Conservation (phyloP, 2,888 invertebrate species). For the Apamea sordens region DNA sequence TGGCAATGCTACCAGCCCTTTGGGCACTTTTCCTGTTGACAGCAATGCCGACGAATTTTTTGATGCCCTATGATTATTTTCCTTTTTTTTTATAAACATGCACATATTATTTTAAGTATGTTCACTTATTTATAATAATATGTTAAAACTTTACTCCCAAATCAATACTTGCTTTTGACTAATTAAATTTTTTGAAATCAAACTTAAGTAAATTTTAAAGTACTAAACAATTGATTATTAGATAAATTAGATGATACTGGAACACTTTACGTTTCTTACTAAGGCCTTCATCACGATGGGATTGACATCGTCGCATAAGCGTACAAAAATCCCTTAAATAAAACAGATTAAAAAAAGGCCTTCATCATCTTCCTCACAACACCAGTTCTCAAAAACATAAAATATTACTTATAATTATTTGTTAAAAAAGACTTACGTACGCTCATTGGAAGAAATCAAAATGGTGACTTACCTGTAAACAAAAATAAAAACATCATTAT, state of each 20-base stretch:
- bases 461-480: slow-evolving; percentile 52
- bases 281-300: no score
- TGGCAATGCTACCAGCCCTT: not conserved
- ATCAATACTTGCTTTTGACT: not conserved
- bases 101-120: not conserved
- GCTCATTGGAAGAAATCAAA: not conserved
- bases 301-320: no score
- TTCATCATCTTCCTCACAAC: no score
- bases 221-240: not conserved
- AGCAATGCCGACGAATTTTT: not conserved
- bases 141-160: not conserved
- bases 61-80: not conserved
- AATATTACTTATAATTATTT: not conserved
- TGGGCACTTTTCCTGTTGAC: not conserved
- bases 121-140: no score
- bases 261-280: no score
- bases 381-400: not conserved
- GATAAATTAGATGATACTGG: not conserved
- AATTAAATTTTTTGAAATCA: not conserved
- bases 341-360: no score
- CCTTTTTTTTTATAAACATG: not conserved
- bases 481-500: slow-evolving; percentile 15
- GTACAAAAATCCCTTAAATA: no score
- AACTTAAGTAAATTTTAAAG: not conserved
- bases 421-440: slow-evolving; percentile 18